Evolutionary conservation across 37 sponge, comb jelly and placozoan genomes (phyloP).

Genomic region (Beroe forskalii): DNA sequence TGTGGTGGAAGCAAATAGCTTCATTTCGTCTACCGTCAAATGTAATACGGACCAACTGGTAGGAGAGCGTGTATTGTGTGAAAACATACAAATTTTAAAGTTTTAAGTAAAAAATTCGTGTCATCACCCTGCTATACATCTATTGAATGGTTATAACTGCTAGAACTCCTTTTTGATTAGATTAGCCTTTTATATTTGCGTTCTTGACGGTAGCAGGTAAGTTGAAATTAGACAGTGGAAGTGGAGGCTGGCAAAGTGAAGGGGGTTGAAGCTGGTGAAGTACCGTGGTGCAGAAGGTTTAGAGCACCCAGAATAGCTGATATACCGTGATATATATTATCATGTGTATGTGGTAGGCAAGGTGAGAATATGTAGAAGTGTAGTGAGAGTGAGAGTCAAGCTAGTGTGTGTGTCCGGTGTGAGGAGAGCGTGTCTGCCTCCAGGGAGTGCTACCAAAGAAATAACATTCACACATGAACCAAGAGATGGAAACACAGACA

Average conservation of each 20-base stretch:
- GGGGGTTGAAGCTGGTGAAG: too few species aligned
- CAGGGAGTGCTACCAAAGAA: too few species aligned
- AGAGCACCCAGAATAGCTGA: too few species aligned
- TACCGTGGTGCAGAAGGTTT: too few species aligned
- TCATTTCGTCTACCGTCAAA: slow-evolving; percentile 35
- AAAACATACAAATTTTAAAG: slow-evolving; percentile 61
- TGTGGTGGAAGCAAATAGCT: slow-evolving; percentile 25
- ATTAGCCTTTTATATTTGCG: slow-evolving; percentile 40
- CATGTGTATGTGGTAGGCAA: too few species aligned
- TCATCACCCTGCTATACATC: slow-evolving; percentile 44
- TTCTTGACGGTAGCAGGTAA: slow-evolving; percentile 16
- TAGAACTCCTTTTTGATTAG: slow-evolving; percentile 58
- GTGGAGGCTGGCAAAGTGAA: too few species aligned
- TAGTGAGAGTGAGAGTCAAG: neutral
- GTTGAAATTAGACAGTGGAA: neutral
- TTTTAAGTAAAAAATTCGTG: slow-evolving; percentile 29
- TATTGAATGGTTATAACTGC: slow-evolving; percentile 51
- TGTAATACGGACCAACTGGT: neutral
- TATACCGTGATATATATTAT: too few species aligned
- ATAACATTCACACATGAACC: too few species aligned
- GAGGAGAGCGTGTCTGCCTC: too few species aligned
- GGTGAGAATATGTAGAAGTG: neutral
- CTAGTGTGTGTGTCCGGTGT: too few species aligned
- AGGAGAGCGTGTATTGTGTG: slow-evolving; percentile 11
- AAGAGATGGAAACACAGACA: too few species aligned